These are phyloP conservation scores for Brachionus sp. DNA, from an alignment of 1,140 invertebrate genomes.

Conservation along the genomic window DNA sequence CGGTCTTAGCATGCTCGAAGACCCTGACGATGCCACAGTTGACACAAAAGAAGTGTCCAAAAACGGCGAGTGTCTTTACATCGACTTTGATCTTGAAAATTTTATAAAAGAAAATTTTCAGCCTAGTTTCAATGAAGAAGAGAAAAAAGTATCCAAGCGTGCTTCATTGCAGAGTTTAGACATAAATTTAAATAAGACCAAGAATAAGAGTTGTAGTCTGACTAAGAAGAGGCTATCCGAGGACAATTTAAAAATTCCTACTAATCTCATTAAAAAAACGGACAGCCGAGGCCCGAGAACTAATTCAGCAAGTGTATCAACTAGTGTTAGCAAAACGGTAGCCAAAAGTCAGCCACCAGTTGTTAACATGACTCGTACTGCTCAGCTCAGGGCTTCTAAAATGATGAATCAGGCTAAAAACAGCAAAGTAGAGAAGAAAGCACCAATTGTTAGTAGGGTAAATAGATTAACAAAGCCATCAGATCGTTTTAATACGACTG, in stretches of 20 bases:
- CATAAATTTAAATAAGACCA: background rate
- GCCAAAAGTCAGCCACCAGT: background rate
- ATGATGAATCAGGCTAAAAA: background rate
- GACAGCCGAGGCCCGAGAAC: background rate
- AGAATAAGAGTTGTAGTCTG: background rate
- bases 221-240: slow-evolving; percentile 8
- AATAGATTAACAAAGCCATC: background rate
- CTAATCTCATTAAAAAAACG: background rate
- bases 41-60: background rate
- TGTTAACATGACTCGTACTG: background rate
- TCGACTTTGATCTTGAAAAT: slow-evolving; percentile 32
- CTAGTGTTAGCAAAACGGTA: background rate
- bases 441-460: background rate
- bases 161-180: slow-evolving; percentile 8
- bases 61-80: background rate
- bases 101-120: slow-evolving; percentile 38
- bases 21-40: background rate
- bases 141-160: background rate
- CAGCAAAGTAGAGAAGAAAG: background rate
- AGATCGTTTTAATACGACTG: slow-evolving; percentile 12
- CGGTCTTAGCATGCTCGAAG: background rate
- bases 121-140: background rate
- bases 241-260: slow-evolving; percentile 17
- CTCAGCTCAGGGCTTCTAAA: background rate
- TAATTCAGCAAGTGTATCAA: background rate